These are phyloP conservation scores for Lasioglossum albipes DNA, from an alignment of 1,140 invertebrate genomes.

Conservation along the genomic window DNA sequence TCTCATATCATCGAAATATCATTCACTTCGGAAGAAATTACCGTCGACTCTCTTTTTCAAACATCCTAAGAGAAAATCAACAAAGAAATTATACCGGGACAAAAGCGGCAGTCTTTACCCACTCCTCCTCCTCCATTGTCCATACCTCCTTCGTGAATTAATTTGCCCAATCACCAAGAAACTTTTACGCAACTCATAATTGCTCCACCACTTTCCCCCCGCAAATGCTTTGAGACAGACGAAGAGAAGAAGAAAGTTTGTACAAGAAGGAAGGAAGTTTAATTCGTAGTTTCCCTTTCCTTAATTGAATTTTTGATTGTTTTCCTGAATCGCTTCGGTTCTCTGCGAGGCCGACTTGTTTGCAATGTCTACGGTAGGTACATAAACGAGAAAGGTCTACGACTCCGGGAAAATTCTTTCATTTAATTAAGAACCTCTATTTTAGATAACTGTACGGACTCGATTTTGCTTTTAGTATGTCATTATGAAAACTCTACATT, in stretches of 20 bases:
- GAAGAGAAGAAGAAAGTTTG: neutral
- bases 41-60: neutral
- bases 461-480: too few species aligned
- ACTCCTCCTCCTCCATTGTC: neutral
- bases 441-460: neutral
- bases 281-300: constrained; percentile 3
- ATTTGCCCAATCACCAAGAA: neutral
- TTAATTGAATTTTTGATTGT: constrained; percentile 4
- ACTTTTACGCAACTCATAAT: neutral
- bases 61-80: neutral
- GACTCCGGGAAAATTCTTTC: neutral
- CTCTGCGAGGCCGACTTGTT: neutral
- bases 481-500: too few species aligned
- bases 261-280: neutral
- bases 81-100: neutral
- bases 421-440: neutral
- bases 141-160: neutral
- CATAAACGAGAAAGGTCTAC: neutral
- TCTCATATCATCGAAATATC: neutral
- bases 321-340: neutral
- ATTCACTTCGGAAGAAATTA: neutral
- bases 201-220: neutral
- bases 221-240: neutral
- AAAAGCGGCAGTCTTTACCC: neutral
- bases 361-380: neutral